phyloP scores from a whole-genome alignment of 2,113 vertebrate genomes.

The Centropus bengalensis region DNA sequence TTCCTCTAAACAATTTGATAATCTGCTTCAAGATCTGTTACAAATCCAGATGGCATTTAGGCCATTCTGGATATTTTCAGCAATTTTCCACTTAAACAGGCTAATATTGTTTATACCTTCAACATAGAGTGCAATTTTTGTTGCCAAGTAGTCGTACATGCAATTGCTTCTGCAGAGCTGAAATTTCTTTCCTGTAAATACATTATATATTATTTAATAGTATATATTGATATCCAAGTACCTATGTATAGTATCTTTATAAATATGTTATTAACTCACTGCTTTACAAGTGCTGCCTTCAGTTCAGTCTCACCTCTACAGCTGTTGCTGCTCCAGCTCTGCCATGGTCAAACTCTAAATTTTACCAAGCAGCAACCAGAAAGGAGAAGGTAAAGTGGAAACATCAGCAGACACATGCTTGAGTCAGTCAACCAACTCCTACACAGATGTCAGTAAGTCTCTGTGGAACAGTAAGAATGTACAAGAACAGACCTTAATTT shows the following conservation, averaged over 20 bases:
- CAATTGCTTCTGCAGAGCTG: conserved; percentile 5
- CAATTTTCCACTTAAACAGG: background rate
- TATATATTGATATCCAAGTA: conserved; percentile 42
- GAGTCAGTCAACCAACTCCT: background rate
- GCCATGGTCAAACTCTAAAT: background rate
- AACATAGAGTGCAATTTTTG: background rate
- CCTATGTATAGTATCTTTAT: conserved; percentile 53
- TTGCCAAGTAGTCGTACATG: background rate
- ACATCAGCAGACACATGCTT: background rate
- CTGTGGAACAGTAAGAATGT: background rate
- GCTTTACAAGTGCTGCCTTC: conserved; percentile 29
- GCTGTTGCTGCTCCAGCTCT: background rate
- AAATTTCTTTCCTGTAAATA: conserved; percentile 59
- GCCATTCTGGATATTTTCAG: background rate
- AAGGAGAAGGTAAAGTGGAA: background rate
- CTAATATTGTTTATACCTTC: background rate
- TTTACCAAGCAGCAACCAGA: background rate
- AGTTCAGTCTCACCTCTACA: conserved; percentile 21
- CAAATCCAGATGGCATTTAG: background rate
- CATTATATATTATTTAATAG: conserved; percentile 62
- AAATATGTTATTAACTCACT: conserved; percentile 47
- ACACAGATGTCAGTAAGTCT: background rate
- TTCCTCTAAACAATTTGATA: conserved; percentile 20
- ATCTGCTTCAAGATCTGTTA: background rate
- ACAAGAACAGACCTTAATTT: background rate